These are phyloP conservation scores for Marisa cornuarietis DNA, from an alignment of 1,140 invertebrate species.

Conservation along the genomic window DNA sequence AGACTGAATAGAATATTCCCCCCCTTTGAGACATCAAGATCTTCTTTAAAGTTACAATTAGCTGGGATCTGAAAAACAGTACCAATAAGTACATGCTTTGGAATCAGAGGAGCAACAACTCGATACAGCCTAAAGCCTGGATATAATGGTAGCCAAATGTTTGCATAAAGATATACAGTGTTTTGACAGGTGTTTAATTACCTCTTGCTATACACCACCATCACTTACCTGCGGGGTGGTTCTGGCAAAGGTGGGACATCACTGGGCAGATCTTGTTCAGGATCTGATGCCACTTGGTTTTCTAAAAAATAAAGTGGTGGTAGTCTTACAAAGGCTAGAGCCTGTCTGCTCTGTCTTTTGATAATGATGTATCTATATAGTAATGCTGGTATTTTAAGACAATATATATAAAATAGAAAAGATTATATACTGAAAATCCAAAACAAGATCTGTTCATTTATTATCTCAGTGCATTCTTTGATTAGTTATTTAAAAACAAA, in stretches of 20 bases:
- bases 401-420: not conserved
- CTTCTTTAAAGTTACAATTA: not conserved
- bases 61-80: not conserved
- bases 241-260: conserved; percentile 44
- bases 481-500: no score
- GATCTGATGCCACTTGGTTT: conserved; percentile 56
- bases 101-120: no score
- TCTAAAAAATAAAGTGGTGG: conserved; percentile 33
- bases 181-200: not conserved
- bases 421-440: not conserved
- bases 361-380: not conserved
- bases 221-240: conserved; percentile 41
- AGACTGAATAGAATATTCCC: no score
- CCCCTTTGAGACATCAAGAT: not conserved
- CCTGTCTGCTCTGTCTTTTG: not conserved
- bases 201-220: not conserved
- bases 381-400: not conserved
- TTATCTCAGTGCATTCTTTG: no score
- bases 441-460: not conserved
- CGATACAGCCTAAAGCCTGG: no score
- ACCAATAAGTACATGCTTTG: not conserved
- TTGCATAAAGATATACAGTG: not conserved
- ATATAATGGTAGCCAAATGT: no score
- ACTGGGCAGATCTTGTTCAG: conserved; percentile 45
- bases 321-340: not conserved